Conservation (phyloP, 2,888 invertebrate species). For the Rotaria magnacalcarata region DNA sequence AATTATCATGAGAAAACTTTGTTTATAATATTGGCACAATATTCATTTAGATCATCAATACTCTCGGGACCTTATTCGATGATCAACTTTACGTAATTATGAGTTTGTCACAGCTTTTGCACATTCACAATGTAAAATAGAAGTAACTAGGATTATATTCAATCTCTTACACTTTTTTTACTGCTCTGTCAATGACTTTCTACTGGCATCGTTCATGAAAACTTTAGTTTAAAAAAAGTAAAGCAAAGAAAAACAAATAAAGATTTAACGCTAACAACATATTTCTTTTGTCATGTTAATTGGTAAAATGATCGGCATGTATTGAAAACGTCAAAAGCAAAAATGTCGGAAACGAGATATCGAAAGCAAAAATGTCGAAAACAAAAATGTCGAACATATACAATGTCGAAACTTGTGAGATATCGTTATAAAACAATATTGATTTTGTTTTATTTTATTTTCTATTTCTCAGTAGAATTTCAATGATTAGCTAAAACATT, state of each 20-base stretch:
- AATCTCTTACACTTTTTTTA: neutral
- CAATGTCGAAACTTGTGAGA: too few relatives aligned
- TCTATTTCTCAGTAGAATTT: too few relatives aligned
- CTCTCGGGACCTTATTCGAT: neutral
- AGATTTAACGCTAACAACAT: neutral
- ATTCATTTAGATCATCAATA: neutral
- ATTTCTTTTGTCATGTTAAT: neutral
- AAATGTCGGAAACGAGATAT: too few relatives aligned
- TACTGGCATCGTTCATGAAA: neutral
- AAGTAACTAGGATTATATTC: neutral
- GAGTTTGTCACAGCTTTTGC: neutral
- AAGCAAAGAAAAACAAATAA: neutral
- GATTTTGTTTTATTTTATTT: too few relatives aligned
- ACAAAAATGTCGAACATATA: too few relatives aligned
- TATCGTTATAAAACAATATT: too few relatives aligned
- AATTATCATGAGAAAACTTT: neutral
- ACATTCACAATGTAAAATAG: neutral
- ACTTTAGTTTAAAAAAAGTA: neutral
- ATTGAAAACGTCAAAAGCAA: too few relatives aligned
- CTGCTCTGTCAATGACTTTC: neutral
- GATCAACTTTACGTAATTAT: neutral
- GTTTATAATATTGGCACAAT: neutral
- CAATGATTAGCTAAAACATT: too few relatives aligned
- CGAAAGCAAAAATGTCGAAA: too few relatives aligned
- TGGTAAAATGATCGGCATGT: too few relatives aligned